These are phyloP conservation scores for Pristionchus exspectatus DNA, from an alignment of 2,888 invertebrate species.

Conservation along the genomic window DNA sequence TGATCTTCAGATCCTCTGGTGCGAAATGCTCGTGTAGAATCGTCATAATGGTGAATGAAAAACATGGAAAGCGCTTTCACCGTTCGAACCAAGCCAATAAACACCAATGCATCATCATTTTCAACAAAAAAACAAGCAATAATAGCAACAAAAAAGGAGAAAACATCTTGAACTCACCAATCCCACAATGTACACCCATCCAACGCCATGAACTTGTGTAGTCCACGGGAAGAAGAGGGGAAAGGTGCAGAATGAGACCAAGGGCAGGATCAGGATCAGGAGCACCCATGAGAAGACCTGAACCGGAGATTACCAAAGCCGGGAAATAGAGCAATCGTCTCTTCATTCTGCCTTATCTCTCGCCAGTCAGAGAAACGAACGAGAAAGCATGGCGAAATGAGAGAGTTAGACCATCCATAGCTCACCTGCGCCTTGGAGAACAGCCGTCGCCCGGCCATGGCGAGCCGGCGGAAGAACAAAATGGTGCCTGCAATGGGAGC, in stretches of 20 bases:
- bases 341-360: no score
- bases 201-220: not conserved
- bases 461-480: no score
- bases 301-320: not conserved
- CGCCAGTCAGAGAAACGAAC: no score
- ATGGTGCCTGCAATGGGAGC: no score
- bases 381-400: no score
- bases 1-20: not conserved
- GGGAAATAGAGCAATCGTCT: not conserved
- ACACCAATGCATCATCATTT: not conserved
- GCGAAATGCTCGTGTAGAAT: no score
- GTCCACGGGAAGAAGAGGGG: not conserved
- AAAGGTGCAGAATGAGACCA: not conserved
- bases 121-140: not conserved
- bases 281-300: constrained; percentile 37
- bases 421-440: no score
- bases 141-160: not conserved
- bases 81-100: no score
- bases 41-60: no score
- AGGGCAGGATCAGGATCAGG: not conserved
- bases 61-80: no score
- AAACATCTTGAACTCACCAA: not conserved
- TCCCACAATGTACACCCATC: not conserved
- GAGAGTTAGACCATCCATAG: not conserved
- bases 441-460: no score